Conservation (phyloP, 1,140 invertebrate species). For the Colletes gigas region DNA sequence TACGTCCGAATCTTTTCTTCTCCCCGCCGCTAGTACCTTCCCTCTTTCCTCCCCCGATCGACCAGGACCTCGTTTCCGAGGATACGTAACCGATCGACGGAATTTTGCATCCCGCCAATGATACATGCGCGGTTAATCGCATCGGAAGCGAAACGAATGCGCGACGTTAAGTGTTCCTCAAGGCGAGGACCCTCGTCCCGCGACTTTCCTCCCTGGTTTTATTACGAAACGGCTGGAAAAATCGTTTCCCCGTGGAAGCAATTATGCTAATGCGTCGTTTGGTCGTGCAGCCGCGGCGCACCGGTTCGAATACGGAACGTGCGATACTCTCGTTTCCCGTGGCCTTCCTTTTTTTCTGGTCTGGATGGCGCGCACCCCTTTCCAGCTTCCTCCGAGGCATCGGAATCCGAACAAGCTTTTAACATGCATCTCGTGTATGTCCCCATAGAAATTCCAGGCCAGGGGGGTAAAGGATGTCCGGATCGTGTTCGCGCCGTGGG, state of each 20-base stretch:
- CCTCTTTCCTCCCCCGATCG: neutral
- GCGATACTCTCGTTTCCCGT: neutral
- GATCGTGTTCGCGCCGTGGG: conserved; percentile 69
- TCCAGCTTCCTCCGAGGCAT: neutral
- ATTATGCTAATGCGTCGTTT: conserved; percentile 33
- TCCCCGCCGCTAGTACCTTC: neutral
- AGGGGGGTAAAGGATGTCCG: neutral
- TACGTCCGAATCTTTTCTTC: conserved; percentile 32
- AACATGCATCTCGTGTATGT: neutral
- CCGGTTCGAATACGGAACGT: neutral
- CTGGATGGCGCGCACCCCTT: neutral
- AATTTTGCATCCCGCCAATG: neutral
- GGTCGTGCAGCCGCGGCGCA: neutral
- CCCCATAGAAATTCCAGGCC: conserved; percentile 35
- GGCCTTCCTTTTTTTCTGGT: neutral
- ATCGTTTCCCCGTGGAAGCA: conserved; percentile 25
- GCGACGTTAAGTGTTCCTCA: conserved; percentile 12
- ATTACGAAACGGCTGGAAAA: conserved; percentile 15
- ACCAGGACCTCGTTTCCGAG: conserved; percentile 3
- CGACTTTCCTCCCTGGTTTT: too few species aligned
- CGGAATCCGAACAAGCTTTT: conserved; percentile 32
- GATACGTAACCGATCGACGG: conserved; percentile 29
- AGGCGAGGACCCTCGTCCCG: neutral
- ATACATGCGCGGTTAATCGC: conserved; percentile 13
- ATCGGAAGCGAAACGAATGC: conserved; percentile 28